Evolutionary conservation across 1,140 invertebrate genomes (phyloP).

Genomic region (Magallana ariakensis): DNA sequence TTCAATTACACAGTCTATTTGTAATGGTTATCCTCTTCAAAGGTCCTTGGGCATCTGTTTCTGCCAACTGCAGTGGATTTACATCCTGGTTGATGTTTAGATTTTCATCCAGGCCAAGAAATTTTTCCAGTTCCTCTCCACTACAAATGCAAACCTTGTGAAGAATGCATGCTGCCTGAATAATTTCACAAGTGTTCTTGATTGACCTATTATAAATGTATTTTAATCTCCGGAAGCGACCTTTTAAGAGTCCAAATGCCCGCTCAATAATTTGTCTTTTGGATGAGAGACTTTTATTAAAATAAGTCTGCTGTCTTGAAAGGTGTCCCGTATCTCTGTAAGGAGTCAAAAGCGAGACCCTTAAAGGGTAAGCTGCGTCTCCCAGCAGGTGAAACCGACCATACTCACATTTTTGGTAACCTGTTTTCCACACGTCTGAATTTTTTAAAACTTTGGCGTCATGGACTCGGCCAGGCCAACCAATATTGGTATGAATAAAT

Average conservation of each 20-base stretch:
- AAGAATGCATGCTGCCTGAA: slow-evolving; percentile 71
- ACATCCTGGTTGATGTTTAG: not conserved
- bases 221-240: slow-evolving; percentile 72
- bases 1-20: slow-evolving; percentile 27
- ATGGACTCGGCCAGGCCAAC: slow-evolving; percentile 55
- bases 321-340: slow-evolving; percentile 64
- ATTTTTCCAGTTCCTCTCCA: not conserved
- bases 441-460: slow-evolving; percentile 57
- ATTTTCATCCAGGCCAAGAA: slow-evolving; percentile 31
- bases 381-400: slow-evolving; percentile 56
- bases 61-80: not conserved
- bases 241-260: slow-evolving; percentile 74
- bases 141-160: slow-evolving; percentile 74
- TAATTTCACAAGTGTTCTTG: slow-evolving; percentile 65
- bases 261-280: slow-evolving; percentile 73
- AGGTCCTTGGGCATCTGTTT: slow-evolving; percentile 21
- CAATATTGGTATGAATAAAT: slow-evolving; percentile 51
- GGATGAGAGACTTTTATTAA: slow-evolving; percentile 67
- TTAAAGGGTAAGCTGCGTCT: slow-evolving; percentile 61
- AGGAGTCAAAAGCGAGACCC: slow-evolving; percentile 54
- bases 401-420: slow-evolving; percentile 42
- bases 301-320: slow-evolving; percentile 65
- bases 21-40: not conserved
- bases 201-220: slow-evolving; percentile 66
- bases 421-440: slow-evolving; percentile 61